Evolutionary conservation across 1,140 invertebrate genomes (phyloP).

Genomic region (Colletes gigas): DNA sequence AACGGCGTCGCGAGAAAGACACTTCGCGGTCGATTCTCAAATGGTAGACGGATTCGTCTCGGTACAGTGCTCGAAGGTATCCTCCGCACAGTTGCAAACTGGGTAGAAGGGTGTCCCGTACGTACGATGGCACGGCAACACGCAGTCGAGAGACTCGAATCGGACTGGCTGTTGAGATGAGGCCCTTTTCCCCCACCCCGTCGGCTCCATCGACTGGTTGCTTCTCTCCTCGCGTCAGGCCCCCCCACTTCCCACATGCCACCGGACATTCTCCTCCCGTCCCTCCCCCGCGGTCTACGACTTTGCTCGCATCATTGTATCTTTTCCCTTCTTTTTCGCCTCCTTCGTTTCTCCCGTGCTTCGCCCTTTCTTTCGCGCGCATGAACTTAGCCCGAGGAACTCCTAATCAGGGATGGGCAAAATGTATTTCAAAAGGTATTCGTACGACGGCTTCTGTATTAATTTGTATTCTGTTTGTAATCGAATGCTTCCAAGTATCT

Average conservation of each 20-base stretch:
- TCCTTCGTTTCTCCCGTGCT: background rate
- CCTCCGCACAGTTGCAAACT: conserved; percentile 36
- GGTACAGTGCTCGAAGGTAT: conserved; percentile 22
- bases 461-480: too few relatives aligned
- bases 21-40: conserved; percentile 17
- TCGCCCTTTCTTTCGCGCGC: conserved; percentile 43
- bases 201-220: conserved; percentile 49
- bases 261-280: conserved; percentile 56
- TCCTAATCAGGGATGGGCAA: conserved; percentile 17
- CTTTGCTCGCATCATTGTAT: conserved; percentile 47
- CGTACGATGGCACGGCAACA: conserved; percentile 51
- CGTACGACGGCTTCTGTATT: too few relatives aligned
- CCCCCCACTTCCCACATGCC: conserved; percentile 56
- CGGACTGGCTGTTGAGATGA: conserved; percentile 65
- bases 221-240: conserved; percentile 53
- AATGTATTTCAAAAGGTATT: too few relatives aligned
- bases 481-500: too few relatives aligned
- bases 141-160: conserved; percentile 58
- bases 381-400: conserved; percentile 30
- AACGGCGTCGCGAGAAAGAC: background rate
- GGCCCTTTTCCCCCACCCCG: conserved; percentile 55
- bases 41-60: conserved; percentile 11
- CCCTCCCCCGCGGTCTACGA: conserved; percentile 20
- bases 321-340: conserved; percentile 43
- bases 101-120: conserved; percentile 28